These are phyloP conservation scores for Lepidurus apus DNA, from an alignment of 1,140 invertebrate species.

Conservation along the genomic window DNA sequence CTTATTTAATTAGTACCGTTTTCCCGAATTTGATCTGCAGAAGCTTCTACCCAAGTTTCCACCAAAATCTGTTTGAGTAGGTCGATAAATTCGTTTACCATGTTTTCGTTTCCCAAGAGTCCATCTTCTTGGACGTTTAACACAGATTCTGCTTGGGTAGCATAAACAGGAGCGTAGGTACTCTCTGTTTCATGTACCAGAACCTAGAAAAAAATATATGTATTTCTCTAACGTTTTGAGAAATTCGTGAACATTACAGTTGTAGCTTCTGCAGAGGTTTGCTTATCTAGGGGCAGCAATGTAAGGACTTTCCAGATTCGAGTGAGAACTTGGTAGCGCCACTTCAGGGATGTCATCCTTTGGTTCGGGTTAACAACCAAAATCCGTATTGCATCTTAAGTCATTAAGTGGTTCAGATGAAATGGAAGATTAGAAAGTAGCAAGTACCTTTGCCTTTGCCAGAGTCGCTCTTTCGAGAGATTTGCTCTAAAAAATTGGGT, in stretches of 20 bases:
- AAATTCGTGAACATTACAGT: neutral
- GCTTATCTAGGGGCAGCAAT: neutral
- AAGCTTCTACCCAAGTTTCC: slow-evolving; percentile 33
- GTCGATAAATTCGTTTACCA: slow-evolving; percentile 23
- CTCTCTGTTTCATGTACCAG: neutral
- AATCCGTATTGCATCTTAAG: slow-evolving; percentile 2
- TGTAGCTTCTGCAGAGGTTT: neutral
- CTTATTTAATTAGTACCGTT: neutral
- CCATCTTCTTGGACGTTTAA: neutral
- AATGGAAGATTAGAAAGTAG: neutral
- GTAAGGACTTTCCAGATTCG: slow-evolving; percentile 25
- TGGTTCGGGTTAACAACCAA: slow-evolving; percentile 30
- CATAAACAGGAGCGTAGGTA: neutral
- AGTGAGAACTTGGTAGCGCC: slow-evolving; percentile 30
- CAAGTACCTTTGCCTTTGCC: slow-evolving; percentile 16
- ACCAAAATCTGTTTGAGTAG: slow-evolving; percentile 16
- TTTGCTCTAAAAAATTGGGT: slow-evolving; percentile 43
- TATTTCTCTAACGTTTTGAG: no score
- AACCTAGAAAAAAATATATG: neutral
- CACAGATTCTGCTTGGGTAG: neutral
- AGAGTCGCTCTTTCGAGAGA: slow-evolving; percentile 39
- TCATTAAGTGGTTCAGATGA: neutral
- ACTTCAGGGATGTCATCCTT: slow-evolving; percentile 29
- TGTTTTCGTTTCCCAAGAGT: neutral
- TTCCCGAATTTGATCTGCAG: slow-evolving; percentile 23